Conservation (phyloP, 1,140 invertebrate species). For the Drosophila sproati region DNA sequence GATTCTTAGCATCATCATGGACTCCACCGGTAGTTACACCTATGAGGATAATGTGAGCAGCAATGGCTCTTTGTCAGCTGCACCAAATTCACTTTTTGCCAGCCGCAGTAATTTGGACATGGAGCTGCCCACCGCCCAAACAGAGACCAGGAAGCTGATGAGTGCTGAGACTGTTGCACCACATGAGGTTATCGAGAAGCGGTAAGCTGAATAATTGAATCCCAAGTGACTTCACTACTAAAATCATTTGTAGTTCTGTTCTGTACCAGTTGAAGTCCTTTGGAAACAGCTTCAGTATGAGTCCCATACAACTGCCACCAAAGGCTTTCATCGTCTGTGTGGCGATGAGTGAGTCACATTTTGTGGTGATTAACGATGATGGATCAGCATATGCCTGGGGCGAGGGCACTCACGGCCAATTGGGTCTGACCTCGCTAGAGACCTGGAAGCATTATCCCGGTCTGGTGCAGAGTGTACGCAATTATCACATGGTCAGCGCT, state of each 20-base stretch:
- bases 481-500: slow-evolving; percentile 87
- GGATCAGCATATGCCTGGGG: slow-evolving; percentile 90
- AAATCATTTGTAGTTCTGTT: slow-evolving; percentile 84
- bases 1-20: slow-evolving; percentile 7
- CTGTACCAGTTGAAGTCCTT: slow-evolving; percentile 87
- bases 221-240: background rate
- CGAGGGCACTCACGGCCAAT: slow-evolving; percentile 88
- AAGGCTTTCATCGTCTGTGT: slow-evolving; percentile 86
- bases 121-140: slow-evolving; percentile 73
- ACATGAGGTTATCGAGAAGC: slow-evolving; percentile 69
- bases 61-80: slow-evolving; percentile 33
- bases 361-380: slow-evolving; percentile 89
- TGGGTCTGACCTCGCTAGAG: slow-evolving; percentile 88
- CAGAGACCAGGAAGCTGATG: slow-evolving; percentile 75
- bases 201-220: slow-evolving; percentile 28
- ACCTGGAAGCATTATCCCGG: slow-evolving; percentile 86
- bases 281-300: slow-evolving; percentile 85
- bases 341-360: slow-evolving; percentile 88
- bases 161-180: slow-evolving; percentile 75
- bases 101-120: slow-evolving; percentile 61
- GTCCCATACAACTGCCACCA: slow-evolving; percentile 86
- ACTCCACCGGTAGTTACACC: slow-evolving; percentile 50
- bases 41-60: slow-evolving; percentile 64
- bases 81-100: slow-evolving; percentile 30
- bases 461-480: slow-evolving; percentile 87